Conservation (phyloP, 1,140 invertebrate genomes). For the Carcinoscorpius rotundicauda region DNA sequence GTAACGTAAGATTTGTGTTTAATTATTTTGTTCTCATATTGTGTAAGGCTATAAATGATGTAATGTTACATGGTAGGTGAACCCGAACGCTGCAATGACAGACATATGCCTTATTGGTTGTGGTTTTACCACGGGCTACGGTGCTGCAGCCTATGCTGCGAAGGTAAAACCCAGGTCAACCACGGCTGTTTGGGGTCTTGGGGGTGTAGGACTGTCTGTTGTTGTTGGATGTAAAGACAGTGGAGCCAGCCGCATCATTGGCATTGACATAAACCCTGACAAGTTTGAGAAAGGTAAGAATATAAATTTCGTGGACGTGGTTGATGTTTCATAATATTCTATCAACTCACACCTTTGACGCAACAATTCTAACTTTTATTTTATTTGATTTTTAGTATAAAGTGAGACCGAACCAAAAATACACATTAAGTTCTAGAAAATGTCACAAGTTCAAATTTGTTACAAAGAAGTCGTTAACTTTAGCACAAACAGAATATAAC, state of each 20-base stretch:
- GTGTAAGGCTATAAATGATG: background rate
- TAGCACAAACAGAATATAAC: too few relatives aligned
- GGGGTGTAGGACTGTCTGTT: conserved; percentile 81
- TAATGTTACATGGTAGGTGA: conserved; percentile 34
- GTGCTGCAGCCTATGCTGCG: conserved; percentile 74
- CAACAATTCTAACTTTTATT: too few relatives aligned
- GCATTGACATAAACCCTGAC: conserved; percentile 74
- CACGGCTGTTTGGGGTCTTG: conserved; percentile 86
- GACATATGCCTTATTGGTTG: conserved; percentile 90
- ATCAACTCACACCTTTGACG: too few relatives aligned
- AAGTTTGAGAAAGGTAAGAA: conserved; percentile 68
- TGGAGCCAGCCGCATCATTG: conserved; percentile 83
- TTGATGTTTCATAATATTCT: too few relatives aligned
- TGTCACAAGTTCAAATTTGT: too few relatives aligned
- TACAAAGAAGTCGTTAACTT: too few relatives aligned
- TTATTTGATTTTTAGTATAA: too few relatives aligned
- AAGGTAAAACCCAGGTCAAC: conserved; percentile 52
- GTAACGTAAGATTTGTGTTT: too few relatives aligned
- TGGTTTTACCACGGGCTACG: conserved; percentile 83
- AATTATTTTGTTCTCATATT: background rate
- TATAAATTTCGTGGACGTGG: too few relatives aligned
- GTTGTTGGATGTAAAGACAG: conserved; percentile 62
- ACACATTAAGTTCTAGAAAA: too few relatives aligned
- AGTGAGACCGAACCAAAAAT: too few relatives aligned
- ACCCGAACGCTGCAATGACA: conserved; percentile 55